phyloP scores from a whole-genome alignment of 2,113 vertebrate genomes.

The Otolemur garnettii region DNA sequence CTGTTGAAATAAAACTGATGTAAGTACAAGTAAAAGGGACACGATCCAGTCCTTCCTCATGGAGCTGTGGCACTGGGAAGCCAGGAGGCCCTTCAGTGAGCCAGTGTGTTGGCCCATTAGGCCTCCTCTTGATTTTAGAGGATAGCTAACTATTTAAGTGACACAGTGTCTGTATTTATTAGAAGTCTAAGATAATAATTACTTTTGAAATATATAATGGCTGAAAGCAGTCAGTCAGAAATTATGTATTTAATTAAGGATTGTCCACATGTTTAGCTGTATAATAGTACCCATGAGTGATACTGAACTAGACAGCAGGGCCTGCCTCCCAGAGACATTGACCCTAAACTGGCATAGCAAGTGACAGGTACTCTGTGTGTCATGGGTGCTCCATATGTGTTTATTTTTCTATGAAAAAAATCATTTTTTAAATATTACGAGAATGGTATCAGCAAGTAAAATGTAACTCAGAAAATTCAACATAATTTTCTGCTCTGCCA shows the following conservation, averaged over 20 bases:
- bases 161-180: background rate
- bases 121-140: slow-evolving; percentile 40
- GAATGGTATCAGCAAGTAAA: background rate
- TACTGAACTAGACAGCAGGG: too few species aligned
- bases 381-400: background rate
- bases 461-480: background rate
- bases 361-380: background rate
- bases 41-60: background rate
- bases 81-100: background rate
- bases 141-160: slow-evolving; percentile 15
- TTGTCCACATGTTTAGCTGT: background rate
- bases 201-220: background rate
- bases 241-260: background rate
- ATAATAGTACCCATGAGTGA: rapidly evolving
- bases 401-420: background rate
- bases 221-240: background rate
- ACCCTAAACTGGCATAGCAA: background rate
- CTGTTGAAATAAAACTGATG: background rate
- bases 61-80: background rate
- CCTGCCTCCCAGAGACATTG: background rate
- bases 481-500: background rate
- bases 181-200: slow-evolving; percentile 22
- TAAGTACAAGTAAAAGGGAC: background rate
- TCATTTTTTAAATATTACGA: background rate
- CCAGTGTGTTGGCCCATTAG: background rate